These are phyloP conservation scores for Diploptera punctata DNA, from an alignment of 2,888 invertebrate genomes.

Conservation along the genomic window DNA sequence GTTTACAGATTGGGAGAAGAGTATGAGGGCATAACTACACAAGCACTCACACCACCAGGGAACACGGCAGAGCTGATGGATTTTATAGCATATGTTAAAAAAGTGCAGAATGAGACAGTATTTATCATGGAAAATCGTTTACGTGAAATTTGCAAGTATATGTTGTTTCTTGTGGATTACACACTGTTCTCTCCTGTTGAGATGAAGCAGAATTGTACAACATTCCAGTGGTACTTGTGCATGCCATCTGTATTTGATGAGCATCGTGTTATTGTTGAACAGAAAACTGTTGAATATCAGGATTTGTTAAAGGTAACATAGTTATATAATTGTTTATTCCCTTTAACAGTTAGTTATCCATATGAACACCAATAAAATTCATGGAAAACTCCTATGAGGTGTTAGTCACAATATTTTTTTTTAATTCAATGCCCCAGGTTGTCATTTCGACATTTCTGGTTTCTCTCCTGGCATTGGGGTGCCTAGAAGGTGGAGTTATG, in stretches of 20 bases:
- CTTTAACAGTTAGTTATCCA: too few species aligned
- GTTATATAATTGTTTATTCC: too few species aligned
- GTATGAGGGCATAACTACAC: conserved; percentile 80
- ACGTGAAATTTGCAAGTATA: conserved; percentile 63
- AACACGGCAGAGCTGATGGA: conserved; percentile 89
- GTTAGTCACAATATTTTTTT: too few species aligned
- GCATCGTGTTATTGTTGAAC: conserved; percentile 77
- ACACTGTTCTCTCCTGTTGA: conserved; percentile 80
- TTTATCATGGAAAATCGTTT: conserved; percentile 79
- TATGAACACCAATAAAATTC: too few species aligned
- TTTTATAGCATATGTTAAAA: conserved; percentile 76
- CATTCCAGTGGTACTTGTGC: conserved; percentile 85
- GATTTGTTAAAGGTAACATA: conserved; percentile 70
- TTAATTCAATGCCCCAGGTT: too few species aligned
- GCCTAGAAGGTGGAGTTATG: too few species aligned
- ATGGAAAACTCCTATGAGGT: too few species aligned
- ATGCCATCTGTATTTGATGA: conserved; percentile 85
- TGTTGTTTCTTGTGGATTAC: conserved; percentile 85
- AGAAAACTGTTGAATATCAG: conserved; percentile 87
- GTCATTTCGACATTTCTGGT: too few species aligned
- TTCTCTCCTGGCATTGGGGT: too few species aligned
- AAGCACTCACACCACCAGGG: conserved; percentile 77
- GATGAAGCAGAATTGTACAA: conserved; percentile 86
- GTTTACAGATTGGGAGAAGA: conserved; percentile 77
- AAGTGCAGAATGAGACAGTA: conserved; percentile 73